Evolutionary conservation across 2,113 vertebrate species (phyloP), one percentile per base, ranked within the genome.

Genomic region (Coptodon rendalli): DNA sequence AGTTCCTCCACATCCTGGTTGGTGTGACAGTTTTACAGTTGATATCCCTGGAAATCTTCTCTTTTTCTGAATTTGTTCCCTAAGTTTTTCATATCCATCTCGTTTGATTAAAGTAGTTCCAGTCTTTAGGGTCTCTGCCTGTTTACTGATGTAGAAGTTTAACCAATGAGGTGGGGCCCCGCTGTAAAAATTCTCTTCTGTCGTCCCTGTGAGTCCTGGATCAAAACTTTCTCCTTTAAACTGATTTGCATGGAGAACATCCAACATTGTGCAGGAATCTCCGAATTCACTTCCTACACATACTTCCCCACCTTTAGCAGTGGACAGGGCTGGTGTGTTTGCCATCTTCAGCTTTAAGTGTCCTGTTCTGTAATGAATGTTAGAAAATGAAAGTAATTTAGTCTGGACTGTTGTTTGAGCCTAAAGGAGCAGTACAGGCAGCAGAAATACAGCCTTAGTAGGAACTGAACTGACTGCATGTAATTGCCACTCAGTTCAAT

Each of bases 141-240:
- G 34, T 36, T 94, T 93, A 84, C 31, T 34, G 31, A 34, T 34
- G 31, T 34, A 34, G 31, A 34, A 34, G 31, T 95, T 95, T 29
- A 93, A 56, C 94, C 94, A 94, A 4, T 73, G 8, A 0, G 92
- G 90, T 16, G 91, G 93, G 5, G 88, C 91, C 5, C 94, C 94
- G 88, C 56, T 93, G 78, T 92, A 94, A 73, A 91, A 92, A 59
- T 82, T 71, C 34, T 57, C 48, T 12, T 88, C 80, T 2, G 7
- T 31, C 16, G 73, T 3, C 6, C 31, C 8, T 9, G 3, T 1
- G 12, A 14, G 13, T 45, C 1, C 43, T 34, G 7, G 22, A 48
- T 63, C 1, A 2, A 56, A 50, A 6, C 0, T 2, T 5, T 82
- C 1, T 40, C 36, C 36, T 31, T 91, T 48, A 9, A 86, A 88